Percentiles rank a stretch among this genome's conserved stretches.
phyloP scores from a whole-genome alignment of 1,140 invertebrate species.

The Drosophila jambulina region DNA sequence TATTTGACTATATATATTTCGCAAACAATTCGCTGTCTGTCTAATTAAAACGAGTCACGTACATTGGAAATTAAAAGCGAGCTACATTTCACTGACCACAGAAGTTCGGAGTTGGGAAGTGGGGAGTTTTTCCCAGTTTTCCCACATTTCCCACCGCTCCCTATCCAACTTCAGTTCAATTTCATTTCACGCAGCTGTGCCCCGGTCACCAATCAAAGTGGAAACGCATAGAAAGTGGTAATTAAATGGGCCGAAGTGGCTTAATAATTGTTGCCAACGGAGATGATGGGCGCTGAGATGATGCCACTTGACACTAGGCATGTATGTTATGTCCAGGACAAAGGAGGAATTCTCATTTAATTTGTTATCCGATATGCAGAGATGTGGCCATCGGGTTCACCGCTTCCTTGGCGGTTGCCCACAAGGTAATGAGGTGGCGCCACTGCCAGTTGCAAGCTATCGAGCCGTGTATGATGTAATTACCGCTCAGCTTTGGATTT shows the following conservation, averaged over 20 bases:
- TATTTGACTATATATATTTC: conserved; percentile 3
- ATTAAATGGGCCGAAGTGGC: conserved; percentile 45
- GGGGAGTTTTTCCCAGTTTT: conserved; percentile 2
- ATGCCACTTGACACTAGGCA: conserved; percentile 14
- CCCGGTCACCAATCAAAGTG: conserved; percentile 48
- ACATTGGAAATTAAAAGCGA: conserved; percentile 57
- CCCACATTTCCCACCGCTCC: neutral
- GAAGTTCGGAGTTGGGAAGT: conserved; percentile 16
- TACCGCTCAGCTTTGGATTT: conserved; percentile 35
- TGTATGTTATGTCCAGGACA: neutral
- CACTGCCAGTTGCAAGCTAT: conserved; percentile 14
- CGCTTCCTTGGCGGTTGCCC: conserved; percentile 28
- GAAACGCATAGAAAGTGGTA: conserved; percentile 45
- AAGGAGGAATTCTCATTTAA: conserved; percentile 27
- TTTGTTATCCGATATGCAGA: conserved; percentile 37
- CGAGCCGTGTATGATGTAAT: conserved; percentile 46
- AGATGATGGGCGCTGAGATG: neutral
- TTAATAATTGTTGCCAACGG: conserved; percentile 40
- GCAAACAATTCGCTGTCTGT: conserved; percentile 4
- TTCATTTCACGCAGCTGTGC: conserved; percentile 59
- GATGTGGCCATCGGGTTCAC: conserved; percentile 21
- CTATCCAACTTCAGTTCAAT: neutral
- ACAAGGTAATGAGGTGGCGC: conserved; percentile 40
- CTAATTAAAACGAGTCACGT: conserved; percentile 65
- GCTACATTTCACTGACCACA: conserved; percentile 53